Evolutionary conservation across 2,797 vertebrate genomes (phyloP), one percentile per base, ranked within the genome.

Genomic region (Notamacropus eugenii): DNA sequence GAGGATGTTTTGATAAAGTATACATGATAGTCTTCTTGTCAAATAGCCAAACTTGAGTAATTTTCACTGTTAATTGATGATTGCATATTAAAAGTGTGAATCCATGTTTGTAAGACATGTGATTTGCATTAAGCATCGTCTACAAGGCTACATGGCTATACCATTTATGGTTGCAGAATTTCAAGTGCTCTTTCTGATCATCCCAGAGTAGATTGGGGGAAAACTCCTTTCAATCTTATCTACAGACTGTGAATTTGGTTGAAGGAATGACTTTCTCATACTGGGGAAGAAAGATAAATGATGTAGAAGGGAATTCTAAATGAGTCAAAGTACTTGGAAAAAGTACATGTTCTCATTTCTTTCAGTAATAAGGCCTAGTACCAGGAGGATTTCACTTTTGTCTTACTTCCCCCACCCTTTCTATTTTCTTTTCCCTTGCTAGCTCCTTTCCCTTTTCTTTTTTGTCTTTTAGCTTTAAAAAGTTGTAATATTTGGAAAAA

Each of bases 91-190:
- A 34, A 95, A 96, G 92, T 93, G 92, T 92, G 67, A 6, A 46
- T 50, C 29, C 6, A 55, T 52, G 92, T 40, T 95, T 90, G 94
- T n/a, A 92, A 95, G 92, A 96, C 97, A 98, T 95, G 97, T 95
- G 98, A 97, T 98, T 98, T 98, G 96, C 97, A 96, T 98, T 98
- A 98, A 96, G 97, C 90, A 27, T 92, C n/a, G 12, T 82, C 55
- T 95, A 96, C 97, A 96, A 95, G 98, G 95, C 90, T 91, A 97
- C 90, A 52, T 90, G 34, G 96, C 96, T 98, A 98, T 98, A 97
- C 98, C 98, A 98, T 99, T 98, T 99, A 98, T 98, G 98, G 98
- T 96, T 97, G 97, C 97, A 95, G 98, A 98, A 93, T 97, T 96
- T 96, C 96, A 87, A 98, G 97, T n/a, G 97, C 93, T 97, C 97